A percentile compares a stretch with the other conserved stretches of the same genome.
These are phyloP conservation scores for Philopotamus ludificatus DNA, from an alignment of 1,140 invertebrate species.

Conservation along the genomic window DNA sequence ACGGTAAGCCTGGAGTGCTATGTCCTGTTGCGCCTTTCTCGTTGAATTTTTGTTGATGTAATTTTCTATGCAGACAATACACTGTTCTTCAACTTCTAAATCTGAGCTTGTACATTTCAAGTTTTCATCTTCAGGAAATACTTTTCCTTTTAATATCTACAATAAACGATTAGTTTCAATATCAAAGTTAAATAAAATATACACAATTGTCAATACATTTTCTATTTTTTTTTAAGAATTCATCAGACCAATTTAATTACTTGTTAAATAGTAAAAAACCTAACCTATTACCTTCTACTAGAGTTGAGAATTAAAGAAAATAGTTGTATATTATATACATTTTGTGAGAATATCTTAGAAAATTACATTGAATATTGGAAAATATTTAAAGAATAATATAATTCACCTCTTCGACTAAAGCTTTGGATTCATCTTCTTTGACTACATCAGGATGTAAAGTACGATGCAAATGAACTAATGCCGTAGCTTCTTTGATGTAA, in stretches of 20 bases:
- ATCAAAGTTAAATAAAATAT: slow-evolving; percentile 45
- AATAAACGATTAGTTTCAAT: not conserved
- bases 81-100: slow-evolving; percentile 50
- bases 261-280: no score
- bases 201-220: not conserved
- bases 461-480: slow-evolving; percentile 60
- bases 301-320: no score
- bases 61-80: slow-evolving; percentile 58
- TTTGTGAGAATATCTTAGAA: not conserved
- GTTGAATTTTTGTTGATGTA: slow-evolving; percentile 63
- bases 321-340: no score
- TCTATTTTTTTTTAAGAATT: no score
- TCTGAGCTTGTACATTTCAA: slow-evolving; percentile 29
- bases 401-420: slow-evolving; percentile 45
- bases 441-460: slow-evolving; percentile 56
- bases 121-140: not conserved
- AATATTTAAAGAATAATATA: slow-evolving; percentile 5
- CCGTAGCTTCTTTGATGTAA: slow-evolving; percentile 60
- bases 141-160: slow-evolving; percentile 4
- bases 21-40: slow-evolving; percentile 61
- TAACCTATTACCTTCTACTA: no score
- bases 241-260: no score
- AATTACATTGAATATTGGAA: not conserved
- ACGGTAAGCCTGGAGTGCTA: slow-evolving; percentile 64
- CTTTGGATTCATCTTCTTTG: slow-evolving; percentile 47